A percentile compares a stretch with the other conserved stretches of the same genome.
Conservation (phyloP, 2,797 vertebrate genomes). For the Jordanella pulchra region DNA sequence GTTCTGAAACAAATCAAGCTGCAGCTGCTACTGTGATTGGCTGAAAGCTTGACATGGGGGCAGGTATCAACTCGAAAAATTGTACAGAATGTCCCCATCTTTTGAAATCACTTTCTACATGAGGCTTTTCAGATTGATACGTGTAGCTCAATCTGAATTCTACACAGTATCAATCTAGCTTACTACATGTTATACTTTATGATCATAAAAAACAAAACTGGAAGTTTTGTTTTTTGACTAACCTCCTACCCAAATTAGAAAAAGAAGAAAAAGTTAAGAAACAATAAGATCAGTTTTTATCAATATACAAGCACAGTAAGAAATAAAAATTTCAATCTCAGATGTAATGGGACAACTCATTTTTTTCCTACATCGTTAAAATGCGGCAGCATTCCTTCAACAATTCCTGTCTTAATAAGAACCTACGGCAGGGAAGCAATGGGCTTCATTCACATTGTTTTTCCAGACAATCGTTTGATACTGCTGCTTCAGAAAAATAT, state of each 20-base stretch:
- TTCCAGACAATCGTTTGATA: slow-evolving; percentile 46
- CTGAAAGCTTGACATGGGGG: no score
- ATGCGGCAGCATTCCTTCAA: neutral
- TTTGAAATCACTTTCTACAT: no score
- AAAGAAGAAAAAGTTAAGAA: no score
- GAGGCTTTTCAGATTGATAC: no score
- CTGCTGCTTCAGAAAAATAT: slow-evolving; percentile 45
- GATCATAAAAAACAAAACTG: neutral
- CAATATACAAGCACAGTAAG: neutral
- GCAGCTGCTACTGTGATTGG: no score
- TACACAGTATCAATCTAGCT: no score
- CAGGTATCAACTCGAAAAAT: no score
- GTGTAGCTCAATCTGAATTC: no score
- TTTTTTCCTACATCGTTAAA: neutral
- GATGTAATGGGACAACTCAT: neutral
- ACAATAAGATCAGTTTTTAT: neutral
- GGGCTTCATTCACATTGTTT: slow-evolving; percentile 38
- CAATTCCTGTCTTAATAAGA: slow-evolving; percentile 11
- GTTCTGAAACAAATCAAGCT: no score
- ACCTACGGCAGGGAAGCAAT: slow-evolving; percentile 15
- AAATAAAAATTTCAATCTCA: neutral
- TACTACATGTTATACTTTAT: neutral
- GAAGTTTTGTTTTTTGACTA: neutral
- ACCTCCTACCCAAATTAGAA: neutral
- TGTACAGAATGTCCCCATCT: no score